Conservation (phyloP, 2,888 invertebrate species). For the Drosophila fulvimacula region DNA sequence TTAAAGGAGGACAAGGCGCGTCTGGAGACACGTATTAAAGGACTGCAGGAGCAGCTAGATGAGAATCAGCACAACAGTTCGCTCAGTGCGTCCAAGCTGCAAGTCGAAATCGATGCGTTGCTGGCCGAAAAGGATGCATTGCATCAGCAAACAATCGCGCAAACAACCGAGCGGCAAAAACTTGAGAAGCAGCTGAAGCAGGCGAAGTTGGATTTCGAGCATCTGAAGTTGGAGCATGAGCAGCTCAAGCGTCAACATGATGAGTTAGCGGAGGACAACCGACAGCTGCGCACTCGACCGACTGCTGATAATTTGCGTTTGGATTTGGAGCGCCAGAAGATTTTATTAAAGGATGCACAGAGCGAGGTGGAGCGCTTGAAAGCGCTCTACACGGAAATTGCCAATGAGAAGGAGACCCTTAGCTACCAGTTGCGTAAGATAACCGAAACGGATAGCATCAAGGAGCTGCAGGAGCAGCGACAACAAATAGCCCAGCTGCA, state of each 20-base stretch:
- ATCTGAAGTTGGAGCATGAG: slow-evolving; percentile 77
- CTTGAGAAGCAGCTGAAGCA: slow-evolving; percentile 85
- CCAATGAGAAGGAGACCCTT: slow-evolving; percentile 87
- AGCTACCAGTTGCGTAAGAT: slow-evolving; percentile 87
- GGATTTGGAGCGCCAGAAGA: slow-evolving; percentile 86
- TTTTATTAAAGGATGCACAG: slow-evolving; percentile 86
- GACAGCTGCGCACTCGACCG: slow-evolving; percentile 55
- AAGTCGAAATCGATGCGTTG: slow-evolving; percentile 73
- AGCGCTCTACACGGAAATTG: slow-evolving; percentile 86
- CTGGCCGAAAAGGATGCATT: slow-evolving; percentile 82
- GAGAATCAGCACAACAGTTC: slow-evolving; percentile 47
- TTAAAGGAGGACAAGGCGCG: slow-evolving; percentile 82
- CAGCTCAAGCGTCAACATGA: slow-evolving; percentile 75
- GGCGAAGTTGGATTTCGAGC: slow-evolving; percentile 86
- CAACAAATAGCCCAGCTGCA: slow-evolving; percentile 87
- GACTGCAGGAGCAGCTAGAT: slow-evolving; percentile 83
- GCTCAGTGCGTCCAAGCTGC: slow-evolving; percentile 39
- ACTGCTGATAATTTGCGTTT: slow-evolving; percentile 65
- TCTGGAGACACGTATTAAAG: slow-evolving; percentile 77
- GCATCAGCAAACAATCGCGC: slow-evolving; percentile 66
- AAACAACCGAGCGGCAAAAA: slow-evolving; percentile 83
- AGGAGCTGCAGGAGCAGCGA: slow-evolving; percentile 86
- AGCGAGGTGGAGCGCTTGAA: slow-evolving; percentile 87
- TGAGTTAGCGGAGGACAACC: slow-evolving; percentile 73
- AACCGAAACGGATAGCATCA: slow-evolving; percentile 85